Base-by-base conservation (phyloP, 2,113 vertebrate species). In the Peromyscus polionotus region DNA sequence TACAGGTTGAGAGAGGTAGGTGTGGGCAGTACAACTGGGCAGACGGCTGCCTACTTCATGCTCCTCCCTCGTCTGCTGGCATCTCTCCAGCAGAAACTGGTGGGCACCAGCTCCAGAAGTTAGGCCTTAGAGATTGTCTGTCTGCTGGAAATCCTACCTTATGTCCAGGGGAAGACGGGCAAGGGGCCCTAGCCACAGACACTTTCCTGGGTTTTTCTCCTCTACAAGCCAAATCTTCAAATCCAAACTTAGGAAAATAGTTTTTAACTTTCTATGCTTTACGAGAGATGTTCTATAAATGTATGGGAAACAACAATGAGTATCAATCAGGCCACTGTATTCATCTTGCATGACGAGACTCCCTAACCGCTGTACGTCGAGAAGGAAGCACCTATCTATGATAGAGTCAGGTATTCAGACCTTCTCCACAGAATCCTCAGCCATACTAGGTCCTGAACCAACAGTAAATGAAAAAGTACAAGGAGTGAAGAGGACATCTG, bases 1-100 rank as follows among this genome's bases (percentile, higher is more conserved):
- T 92, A 81, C 54, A 94, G 97, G 84, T 83, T 1, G 19, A 57
- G 51, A 94, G 94, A 92, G 96, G 93, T 28, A 93, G 89, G 61
- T 88, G 92, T 96, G 92, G 92, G 77, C 93, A 87, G 89, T 31
- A 88, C 79, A 65, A 3, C 51, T 39, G 36, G 65, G 20, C n/a
- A 72, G 63, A 36, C 45, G 36, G 93, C 88, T 81, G 51, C 80
- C 80, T 57, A 90, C 75, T 51, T 48, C 93, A 79, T 59, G 94
- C 19, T 31, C 13, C 68, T 81, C 93, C 80, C n/a, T 80, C 19
- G 75, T 42, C 12, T 26, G 65, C 76, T 83, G 90, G 87, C 92
- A n/a, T 24, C n/a, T n/a, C 80, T 94, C 93, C 93, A 97, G 75
- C 63, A 26, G 20, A 42, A 85, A 42, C 90, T 33, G 45, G 73